Conservation (phyloP, 2,113 vertebrate species). For the Scopus umbretta region DNA sequence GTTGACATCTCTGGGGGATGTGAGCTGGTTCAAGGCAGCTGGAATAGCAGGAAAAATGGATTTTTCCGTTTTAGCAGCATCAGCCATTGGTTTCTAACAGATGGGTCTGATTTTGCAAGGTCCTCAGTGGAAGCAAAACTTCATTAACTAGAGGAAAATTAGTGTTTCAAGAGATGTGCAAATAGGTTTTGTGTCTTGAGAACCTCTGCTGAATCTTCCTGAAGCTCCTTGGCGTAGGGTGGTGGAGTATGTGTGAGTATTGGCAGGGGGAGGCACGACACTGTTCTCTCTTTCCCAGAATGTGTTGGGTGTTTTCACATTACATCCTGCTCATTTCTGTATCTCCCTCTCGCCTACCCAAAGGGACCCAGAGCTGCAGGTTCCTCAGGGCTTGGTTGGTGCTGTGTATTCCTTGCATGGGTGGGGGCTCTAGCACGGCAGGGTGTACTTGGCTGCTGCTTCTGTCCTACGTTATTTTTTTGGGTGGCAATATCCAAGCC, state of each 20-base stretch:
- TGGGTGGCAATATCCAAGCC: background rate
- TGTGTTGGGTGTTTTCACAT: background rate
- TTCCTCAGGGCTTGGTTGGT: background rate
- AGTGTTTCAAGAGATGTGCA: background rate
- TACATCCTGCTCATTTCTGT: background rate
- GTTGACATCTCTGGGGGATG: background rate
- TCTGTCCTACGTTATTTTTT: background rate
- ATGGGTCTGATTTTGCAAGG: background rate
- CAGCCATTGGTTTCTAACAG: background rate
- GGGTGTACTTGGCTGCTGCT: background rate
- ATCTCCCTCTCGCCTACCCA: background rate
- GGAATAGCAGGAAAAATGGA: background rate
- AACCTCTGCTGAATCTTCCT: background rate
- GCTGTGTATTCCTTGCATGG: background rate
- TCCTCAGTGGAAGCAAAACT: background rate
- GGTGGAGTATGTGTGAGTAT: background rate
- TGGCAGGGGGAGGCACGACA: rapidly evolving
- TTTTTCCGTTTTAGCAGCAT: background rate
- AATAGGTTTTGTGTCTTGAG: background rate
- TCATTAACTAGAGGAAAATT: background rate
- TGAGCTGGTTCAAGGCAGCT: background rate
- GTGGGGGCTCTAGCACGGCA: background rate
- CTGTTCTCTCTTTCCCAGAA: background rate
- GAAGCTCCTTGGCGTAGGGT: background rate
- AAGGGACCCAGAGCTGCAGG: background rate